Evolutionary conservation across 2,113 vertebrate species (phyloP), one percentile per base, ranked within the genome.

Genomic region (Gopherus flavomarginatus): DNA sequence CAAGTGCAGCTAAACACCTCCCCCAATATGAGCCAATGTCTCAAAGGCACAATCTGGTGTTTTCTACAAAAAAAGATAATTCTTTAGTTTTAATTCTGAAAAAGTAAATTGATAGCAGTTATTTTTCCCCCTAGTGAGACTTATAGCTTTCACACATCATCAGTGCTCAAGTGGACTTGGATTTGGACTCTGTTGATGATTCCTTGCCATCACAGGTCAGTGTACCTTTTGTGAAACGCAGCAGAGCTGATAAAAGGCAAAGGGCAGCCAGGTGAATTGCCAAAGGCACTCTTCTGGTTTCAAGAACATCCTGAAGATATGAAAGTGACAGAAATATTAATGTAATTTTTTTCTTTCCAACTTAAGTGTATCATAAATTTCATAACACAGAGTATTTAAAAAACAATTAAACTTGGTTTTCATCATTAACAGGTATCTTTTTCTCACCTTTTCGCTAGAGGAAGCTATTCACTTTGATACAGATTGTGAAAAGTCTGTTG

Each of bases 231-330:
- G 87, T 89, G 89, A 95, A 97, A 96, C 93, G 91, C 53, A 92
- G 27, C 49, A 93, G 81, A 96, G 85, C 44, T 85, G 87, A 97
- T 93, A 83, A 97, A 98, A 97, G 21, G n/a, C 85, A 88, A 96
- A 94, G 87, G 47, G 17, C 62, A 94, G 75, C 21, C 83, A 90
- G 83, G 77, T 96, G 93, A 98, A 95, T 91, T 97, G 92, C 94
- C 88, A 97, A 96, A 94, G 93, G 90, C 91, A 92, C 75, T 38
- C 72, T 62, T 96, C 22, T 86, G 91, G 93, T 96, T 97, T 95
- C 31, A 84, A 85, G 94, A 96, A 47, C 52, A 92, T 92, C 62
- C 83, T 97, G 93, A 96, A 94, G 90, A 97, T 94, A 89, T 92
- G 47, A 86, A 42, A 92, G 47, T n/a, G 49, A 53, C 69, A 89